phyloP scores from a whole-genome alignment of 2,888 invertebrate genomes.

The Keiferia lycopersicella region DNA sequence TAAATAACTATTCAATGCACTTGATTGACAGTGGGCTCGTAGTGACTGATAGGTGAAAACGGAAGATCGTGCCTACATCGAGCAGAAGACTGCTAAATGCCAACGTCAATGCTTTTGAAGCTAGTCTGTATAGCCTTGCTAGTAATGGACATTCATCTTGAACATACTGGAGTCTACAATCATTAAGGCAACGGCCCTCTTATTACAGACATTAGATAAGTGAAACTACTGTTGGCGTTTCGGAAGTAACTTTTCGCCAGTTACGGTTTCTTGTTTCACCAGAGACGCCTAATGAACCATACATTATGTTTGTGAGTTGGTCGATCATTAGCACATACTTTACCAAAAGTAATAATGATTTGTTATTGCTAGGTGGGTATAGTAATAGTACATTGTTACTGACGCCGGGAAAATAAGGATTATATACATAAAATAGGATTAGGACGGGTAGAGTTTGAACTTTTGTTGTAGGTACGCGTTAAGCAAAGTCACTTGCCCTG shows the following conservation, averaged over 20 bases:
- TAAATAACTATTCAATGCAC: too few relatives aligned
- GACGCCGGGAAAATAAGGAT: too few relatives aligned
- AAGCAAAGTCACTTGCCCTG: too few relatives aligned
- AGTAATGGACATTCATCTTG: conserved; percentile 20
- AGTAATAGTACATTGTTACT: background rate
- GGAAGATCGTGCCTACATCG: too few relatives aligned
- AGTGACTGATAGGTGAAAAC: too few relatives aligned
- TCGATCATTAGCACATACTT: background rate
- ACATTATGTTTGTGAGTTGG: conserved; percentile 2
- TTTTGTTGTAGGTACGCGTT: too few relatives aligned
- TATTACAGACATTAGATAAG: conserved; percentile 21
- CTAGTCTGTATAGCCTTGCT: background rate
- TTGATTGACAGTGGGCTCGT: too few relatives aligned
- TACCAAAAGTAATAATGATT: background rate
- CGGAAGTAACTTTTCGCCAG: conserved; percentile 3
- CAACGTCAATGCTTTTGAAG: background rate
- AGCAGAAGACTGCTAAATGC: too few relatives aligned
- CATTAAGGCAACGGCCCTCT: conserved; percentile 20
- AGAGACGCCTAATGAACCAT: conserved; percentile 6
- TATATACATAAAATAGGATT: too few relatives aligned
- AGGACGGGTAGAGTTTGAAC: too few relatives aligned
- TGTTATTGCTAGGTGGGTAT: background rate
- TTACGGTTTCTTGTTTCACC: conserved; percentile 8
- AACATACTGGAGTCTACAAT: conserved; percentile 17
- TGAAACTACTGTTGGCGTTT: conserved; percentile 19